Percentiles rank a stretch among this genome's conserved stretches.
Conservation (phyloP, 2,888 invertebrate species). For the Drosophila demipolita region DNA sequence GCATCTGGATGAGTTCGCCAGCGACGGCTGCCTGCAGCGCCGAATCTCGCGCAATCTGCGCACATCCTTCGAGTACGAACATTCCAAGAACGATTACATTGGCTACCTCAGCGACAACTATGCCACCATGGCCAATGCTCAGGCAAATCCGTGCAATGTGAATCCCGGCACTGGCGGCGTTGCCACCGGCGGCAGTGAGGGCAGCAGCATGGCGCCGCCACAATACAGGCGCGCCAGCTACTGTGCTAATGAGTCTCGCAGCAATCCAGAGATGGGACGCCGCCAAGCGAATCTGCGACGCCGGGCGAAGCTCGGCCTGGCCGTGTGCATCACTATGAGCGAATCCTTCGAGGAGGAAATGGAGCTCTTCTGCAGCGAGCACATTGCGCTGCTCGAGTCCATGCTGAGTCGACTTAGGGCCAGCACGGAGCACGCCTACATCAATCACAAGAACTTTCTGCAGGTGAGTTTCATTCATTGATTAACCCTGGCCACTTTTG, state of each 20-base stretch:
- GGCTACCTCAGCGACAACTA: conserved; percentile 84
- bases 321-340: conserved; percentile 88
- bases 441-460: conserved; percentile 85
- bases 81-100: conserved; percentile 84
- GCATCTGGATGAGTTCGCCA: conserved; percentile 84
- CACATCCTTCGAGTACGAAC: conserved; percentile 85
- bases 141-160: conserved; percentile 21
- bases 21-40: conserved; percentile 87
- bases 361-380: conserved; percentile 92
- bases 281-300: conserved; percentile 65
- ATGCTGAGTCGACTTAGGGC: conserved; percentile 90
- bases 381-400: conserved; percentile 90
- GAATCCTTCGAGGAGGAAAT: conserved; percentile 88
- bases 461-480: conserved; percentile 84
- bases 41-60: conserved; percentile 87
- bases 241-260: conserved; percentile 81
- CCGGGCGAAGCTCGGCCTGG: conserved; percentile 88
- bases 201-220: conserved; percentile 78
- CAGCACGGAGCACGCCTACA: conserved; percentile 89
- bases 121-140: conserved; percentile 17
- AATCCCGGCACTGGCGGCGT: conserved; percentile 14
- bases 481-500: not conserved
- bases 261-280: conserved; percentile 84
- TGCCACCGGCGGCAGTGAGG: conserved; percentile 73
- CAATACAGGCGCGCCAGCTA: conserved; percentile 79